Conservation (phyloP, 2,797 vertebrate species). For the Amphiprion clarkii region DNA sequence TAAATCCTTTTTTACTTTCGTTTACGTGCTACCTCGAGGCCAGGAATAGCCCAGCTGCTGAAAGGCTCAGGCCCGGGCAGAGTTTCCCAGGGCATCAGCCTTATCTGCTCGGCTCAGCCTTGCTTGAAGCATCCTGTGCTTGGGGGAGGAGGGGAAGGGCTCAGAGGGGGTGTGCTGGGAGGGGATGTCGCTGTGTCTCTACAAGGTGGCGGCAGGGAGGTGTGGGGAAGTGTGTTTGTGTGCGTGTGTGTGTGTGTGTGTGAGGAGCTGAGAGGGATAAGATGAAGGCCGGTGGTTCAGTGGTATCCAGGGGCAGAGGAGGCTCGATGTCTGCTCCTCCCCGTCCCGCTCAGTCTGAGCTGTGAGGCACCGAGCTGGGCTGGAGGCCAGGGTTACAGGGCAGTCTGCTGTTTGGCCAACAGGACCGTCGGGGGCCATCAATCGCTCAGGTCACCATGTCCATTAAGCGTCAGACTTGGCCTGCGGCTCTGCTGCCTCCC, state of each 20-base stretch:
- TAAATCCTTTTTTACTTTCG: slow-evolving; percentile 82
- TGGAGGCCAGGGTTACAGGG: slow-evolving; percentile 76
- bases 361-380: slow-evolving; percentile 51
- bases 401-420: slow-evolving; percentile 80
- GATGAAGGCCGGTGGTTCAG: slow-evolving; percentile 64
- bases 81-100: slow-evolving; percentile 88
- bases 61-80: slow-evolving; percentile 84
- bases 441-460: slow-evolving; percentile 83
- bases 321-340: slow-evolving; percentile 75
- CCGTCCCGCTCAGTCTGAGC: slow-evolving; percentile 55
- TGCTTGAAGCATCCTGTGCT: slow-evolving; percentile 88
- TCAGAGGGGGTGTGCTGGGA: slow-evolving; percentile 49
- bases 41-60: slow-evolving; percentile 86
- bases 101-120: slow-evolving; percentile 86
- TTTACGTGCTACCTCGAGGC: slow-evolving; percentile 82
- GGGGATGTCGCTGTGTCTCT: slow-evolving; percentile 74
- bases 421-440: slow-evolving; percentile 82
- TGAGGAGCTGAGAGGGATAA: slow-evolving; percentile 56
- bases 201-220: slow-evolving; percentile 62
- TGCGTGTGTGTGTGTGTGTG: slow-evolving; percentile 40
- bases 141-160: slow-evolving; percentile 71
- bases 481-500: slow-evolving; percentile 70
- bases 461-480: slow-evolving; percentile 81
- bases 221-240: slow-evolving; percentile 37
- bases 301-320: slow-evolving; percentile 73